Base-by-base conservation (phyloP, 2,113 vertebrate species). In the Terrapene triunguis region DNA sequence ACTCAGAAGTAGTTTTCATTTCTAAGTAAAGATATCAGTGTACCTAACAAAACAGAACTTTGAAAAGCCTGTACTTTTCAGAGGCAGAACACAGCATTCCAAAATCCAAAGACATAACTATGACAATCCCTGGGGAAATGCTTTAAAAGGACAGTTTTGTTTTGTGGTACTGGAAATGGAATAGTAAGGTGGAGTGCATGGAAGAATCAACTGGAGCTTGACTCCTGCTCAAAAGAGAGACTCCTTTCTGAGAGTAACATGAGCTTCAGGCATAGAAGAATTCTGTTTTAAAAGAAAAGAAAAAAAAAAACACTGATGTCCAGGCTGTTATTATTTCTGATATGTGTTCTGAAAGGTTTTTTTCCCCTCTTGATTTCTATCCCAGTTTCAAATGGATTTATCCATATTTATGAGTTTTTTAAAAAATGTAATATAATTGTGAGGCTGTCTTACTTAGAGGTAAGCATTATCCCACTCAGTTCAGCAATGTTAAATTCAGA, bases 31-130 rank as follows among this genome's bases (percentile, higher is more conserved):
- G 17, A 55, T 88, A 35, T 3, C 55, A 22, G 3, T 86, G 48
- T 76, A 89, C 4, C 82, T 22, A 80, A 59, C 2, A 21, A 24
- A 10, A n/a, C 1, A 62, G 80, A 80, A 48, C 5, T 27, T 8
- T 12, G 16, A 1, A 0, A 3, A 19, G 9, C 7, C 5, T 22
- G 3, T n/a, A 81, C 0, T 25, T n/a, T 69, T n/a, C 35, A 69
- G 35, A n/a, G 62, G 35, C 16, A n/a, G 62, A 69, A 17, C 35
- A 69, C 35, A 22, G 59, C 1, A 5, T 82, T 53, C 27, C 17
- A 84, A 82, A 65, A 0, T 0, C 87, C 51, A 79, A n/a, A n/a
- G 62, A 19, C 5, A 12, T 76, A 50, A 4, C 65, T 38, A 10
- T 65, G 54, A 27, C 2, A n/a, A 16, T 54, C 4, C 3, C 65